phyloP scores from a whole-genome alignment of 2,888 invertebrate genomes.

The Calameuta filiformis region DNA sequence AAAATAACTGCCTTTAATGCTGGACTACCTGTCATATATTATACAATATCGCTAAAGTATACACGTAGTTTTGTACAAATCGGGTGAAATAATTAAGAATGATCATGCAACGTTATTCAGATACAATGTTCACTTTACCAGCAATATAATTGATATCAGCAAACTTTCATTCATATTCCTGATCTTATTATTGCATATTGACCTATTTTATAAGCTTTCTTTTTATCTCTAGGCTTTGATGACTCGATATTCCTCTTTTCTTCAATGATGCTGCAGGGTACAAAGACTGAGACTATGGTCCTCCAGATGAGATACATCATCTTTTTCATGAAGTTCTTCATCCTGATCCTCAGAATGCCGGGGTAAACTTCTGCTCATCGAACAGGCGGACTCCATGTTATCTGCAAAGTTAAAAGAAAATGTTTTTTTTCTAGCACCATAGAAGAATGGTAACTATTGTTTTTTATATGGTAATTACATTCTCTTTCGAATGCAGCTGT shows the following conservation, averaged over 20 bases:
- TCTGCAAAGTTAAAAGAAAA: neutral
- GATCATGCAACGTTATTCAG: no score
- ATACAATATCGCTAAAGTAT: no score
- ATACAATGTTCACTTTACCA: no score
- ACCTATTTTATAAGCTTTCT: neutral
- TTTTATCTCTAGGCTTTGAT: slow-evolving; percentile 9
- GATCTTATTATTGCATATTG: neutral
- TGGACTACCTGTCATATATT: no score
- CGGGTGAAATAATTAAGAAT: no score
- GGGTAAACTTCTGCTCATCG: neutral
- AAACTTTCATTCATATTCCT: neutral
- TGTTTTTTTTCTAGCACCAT: no score
- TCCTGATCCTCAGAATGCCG: neutral
- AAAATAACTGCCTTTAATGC: no score
- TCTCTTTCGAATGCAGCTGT: slow-evolving; percentile 14
- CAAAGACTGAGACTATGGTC: neutral
- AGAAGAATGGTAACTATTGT: slow-evolving; percentile 3
- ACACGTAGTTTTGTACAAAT: no score
- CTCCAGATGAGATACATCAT: no score
- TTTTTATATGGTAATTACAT: slow-evolving; percentile 11
- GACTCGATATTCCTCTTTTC: slow-evolving; percentile 12
- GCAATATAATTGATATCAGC: no score
- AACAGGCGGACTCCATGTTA: neutral
- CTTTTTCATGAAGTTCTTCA: neutral
- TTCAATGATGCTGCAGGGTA: neutral